Evolutionary conservation across 2,797 vertebrate species (phyloP), one percentile per base, ranked within the genome.

Genomic region (Chrysocyon brachyurus): DNA sequence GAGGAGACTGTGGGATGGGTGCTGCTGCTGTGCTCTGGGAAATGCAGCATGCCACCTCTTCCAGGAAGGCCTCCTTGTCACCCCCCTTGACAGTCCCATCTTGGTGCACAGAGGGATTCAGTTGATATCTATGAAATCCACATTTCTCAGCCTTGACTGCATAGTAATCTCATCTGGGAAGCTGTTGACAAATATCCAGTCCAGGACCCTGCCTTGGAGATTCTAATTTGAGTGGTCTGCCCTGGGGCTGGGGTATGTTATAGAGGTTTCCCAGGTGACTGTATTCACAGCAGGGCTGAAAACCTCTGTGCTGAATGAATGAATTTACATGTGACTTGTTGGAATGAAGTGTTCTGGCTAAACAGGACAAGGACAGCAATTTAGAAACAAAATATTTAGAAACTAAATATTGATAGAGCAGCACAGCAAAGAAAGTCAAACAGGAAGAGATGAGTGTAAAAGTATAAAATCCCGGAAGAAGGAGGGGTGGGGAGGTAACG

Each of bases 351-450:
- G 28, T 75, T 77, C 72, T 66, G 79, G 57, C 78, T 19, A 49
- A 89, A 59, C 6, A 28, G 19, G 5, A 21, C 36, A 54, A 89
- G 79, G 72, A 28, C 24, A 66, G 57, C 36, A 59, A 66, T 54
- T 92, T 56, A 70, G 63, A 49, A 56, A 78, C 61, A 15, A 75
- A 95, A 88, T 81, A 88, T 88, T 92, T 92, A 68, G 84, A 92
- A 68, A 92, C 84, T 49, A 91, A 94, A 84, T 79, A 92, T 52
- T 81, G 93, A 46, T 46, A 68, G 57, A 52, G 21, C 16, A 28
- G 72, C 79, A 49, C 5, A 59, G 85, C 9, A 31, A 87, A 81
- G 40, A 10, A 15, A 46, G 63, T 36, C 36, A 31, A 33, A 57
- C 19, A 57, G 85, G 90, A 22, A 78, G 31, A 52, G 70, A 36